Conservation (phyloP, 2,113 vertebrate genomes). For the Nasalis larvatus region DNA sequence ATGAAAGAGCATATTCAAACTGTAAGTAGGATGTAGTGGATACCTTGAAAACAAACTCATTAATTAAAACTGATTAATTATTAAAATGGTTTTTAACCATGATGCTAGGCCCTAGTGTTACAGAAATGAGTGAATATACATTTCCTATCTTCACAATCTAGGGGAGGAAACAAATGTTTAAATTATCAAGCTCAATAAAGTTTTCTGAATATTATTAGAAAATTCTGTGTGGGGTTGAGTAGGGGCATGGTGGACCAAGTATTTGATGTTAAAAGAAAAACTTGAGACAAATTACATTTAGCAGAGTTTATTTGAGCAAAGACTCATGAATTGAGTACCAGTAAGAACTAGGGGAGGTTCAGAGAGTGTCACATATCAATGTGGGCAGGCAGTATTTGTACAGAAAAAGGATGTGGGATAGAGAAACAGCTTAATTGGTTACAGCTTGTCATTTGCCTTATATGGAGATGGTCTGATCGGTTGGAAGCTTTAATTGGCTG, state of each 20-base stretch:
- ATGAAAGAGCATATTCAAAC: neutral
- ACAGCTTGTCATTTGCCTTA: neutral
- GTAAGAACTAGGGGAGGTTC: neutral
- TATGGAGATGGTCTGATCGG: neutral
- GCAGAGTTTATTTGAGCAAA: neutral
- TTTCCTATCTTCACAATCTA: neutral
- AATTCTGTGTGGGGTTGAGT: neutral
- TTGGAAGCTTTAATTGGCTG: neutral
- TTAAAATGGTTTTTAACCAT: neutral
- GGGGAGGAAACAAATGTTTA: neutral
- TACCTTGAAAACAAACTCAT: neutral
- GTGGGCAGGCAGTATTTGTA: neutral
- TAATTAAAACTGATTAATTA: neutral
- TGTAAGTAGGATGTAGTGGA: neutral
- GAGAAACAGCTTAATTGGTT: neutral
- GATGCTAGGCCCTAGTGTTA: neutral
- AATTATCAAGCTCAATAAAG: neutral
- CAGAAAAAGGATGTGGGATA: neutral
- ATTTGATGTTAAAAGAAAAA: neutral
- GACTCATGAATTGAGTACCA: neutral
- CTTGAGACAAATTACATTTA: neutral
- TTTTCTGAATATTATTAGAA: neutral
- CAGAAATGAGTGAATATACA: neutral
- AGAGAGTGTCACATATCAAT: neutral
- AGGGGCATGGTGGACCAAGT: rapidly evolving